These are phyloP conservation scores for Pogonus chalceus DNA, from an alignment of 1,140 invertebrate species.

Conservation along the genomic window DNA sequence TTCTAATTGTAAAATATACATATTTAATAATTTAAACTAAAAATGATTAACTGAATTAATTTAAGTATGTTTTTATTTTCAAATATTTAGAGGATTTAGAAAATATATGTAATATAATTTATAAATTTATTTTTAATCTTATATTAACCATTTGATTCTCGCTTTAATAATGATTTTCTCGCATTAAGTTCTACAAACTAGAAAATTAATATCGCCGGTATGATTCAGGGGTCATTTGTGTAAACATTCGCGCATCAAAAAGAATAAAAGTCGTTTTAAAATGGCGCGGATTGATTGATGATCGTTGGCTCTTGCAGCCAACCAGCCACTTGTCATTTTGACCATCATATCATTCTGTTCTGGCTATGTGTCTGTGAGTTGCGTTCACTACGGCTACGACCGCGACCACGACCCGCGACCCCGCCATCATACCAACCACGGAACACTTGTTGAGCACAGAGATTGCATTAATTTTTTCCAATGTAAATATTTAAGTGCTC, in stretches of 20 bases:
- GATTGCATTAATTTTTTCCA: conserved; percentile 5
- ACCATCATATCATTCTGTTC: conserved; percentile 3
- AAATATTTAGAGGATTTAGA: too few relatives aligned
- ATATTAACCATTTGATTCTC: too few relatives aligned
- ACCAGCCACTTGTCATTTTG: background rate
- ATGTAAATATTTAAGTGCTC: conserved; percentile 5
- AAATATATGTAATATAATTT: too few relatives aligned
- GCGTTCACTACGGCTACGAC: background rate
- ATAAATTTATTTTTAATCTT: too few relatives aligned
- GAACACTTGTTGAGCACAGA: background rate
- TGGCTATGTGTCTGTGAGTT: too few relatives aligned
- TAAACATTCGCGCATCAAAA: background rate
- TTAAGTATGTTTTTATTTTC: too few relatives aligned
- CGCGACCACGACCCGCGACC: background rate
- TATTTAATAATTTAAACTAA: too few relatives aligned
- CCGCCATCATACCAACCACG: background rate
- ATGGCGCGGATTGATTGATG: conserved; percentile 6
- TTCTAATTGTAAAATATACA: too few relatives aligned
- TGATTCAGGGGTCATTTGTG: background rate
- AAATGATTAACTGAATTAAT: too few relatives aligned
- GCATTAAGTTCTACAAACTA: too few relatives aligned
- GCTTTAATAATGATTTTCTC: too few relatives aligned
- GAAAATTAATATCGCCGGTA: too few relatives aligned
- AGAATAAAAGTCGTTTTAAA: conserved; percentile 3
- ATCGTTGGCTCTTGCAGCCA: background rate